Conservation (phyloP, 1,140 invertebrate species). For the Leguminivora glycinivorella region DNA sequence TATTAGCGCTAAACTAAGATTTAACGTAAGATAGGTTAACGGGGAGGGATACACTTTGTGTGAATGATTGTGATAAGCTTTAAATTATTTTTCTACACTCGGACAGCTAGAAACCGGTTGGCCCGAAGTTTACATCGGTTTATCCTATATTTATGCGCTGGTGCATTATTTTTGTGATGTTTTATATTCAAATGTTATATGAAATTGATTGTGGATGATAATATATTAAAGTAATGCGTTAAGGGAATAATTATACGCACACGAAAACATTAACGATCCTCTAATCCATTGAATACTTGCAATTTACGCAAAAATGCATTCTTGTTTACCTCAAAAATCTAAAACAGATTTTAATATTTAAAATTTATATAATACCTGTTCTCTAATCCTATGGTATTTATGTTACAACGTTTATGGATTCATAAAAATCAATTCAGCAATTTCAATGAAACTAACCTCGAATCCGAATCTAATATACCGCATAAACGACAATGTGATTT, state of each 20-base stretch:
- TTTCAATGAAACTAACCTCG: not conserved
- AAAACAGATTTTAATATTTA: not conserved
- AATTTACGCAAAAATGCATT: not conserved
- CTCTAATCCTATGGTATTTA: not conserved
- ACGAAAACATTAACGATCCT: not conserved
- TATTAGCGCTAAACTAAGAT: slow-evolving; percentile 19
- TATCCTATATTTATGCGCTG: slow-evolving; percentile 52
- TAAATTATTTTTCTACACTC: slow-evolving; percentile 74
- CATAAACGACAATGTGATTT: slow-evolving; percentile 21
- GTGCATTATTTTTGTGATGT: slow-evolving; percentile 71
- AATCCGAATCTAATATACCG: not conserved
- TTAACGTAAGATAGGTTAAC: slow-evolving; percentile 2
- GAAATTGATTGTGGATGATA: slow-evolving; percentile 16
- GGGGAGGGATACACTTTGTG: slow-evolving; percentile 32
- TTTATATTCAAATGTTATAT: slow-evolving; percentile 53
- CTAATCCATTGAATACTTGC: slow-evolving; percentile 6
- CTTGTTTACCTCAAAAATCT: not conserved
- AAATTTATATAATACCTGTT: not conserved
- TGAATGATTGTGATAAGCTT: slow-evolving; percentile 70
- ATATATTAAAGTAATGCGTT: slow-evolving; percentile 6
- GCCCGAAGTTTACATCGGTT: slow-evolving; percentile 53
- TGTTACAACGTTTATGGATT: too few species aligned
- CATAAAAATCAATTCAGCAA: too few species aligned
- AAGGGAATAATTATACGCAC: slow-evolving; percentile 1
- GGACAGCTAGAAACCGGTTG: slow-evolving; percentile 41